Base-by-base conservation (phyloP, 2,113 vertebrate genomes). In the Recurvirostra avosetta region DNA sequence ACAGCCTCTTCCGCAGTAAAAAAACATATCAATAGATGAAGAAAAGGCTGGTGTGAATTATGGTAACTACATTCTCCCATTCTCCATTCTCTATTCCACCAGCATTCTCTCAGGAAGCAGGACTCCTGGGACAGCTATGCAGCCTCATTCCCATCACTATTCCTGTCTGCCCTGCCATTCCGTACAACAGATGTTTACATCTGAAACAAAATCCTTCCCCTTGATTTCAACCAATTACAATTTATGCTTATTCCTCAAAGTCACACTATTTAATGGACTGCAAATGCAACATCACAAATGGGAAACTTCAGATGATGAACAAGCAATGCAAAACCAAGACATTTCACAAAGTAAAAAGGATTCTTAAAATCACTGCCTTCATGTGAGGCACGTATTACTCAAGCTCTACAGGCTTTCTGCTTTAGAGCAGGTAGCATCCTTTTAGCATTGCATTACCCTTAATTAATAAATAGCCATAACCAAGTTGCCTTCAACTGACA, bases 351-450 rank as follows among this genome's bases (percentile, higher is more conserved):
- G 36, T 8, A 4, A 65, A 73, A 32, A 66, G 8, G 16, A 62
- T 75, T 90, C 25, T 45, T 58, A 41, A 40, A 78, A 85, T 32
- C 29, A 17, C 11, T 67, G 30, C 25, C 38, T 50, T 94, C 50
- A 40, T 3, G 15, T 0, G 0, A 70, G 14, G 25, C 34, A 58
- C 11, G 8, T 5, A 15, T 5, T 34, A 47, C 15, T 68, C 23
- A 58, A 66, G 25, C 25, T 74, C 34, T 40, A 47, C 9, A 72
- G 53, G 26, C 7, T 29, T 74, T 72, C 26, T 76, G 49, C 75
- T 93, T 52, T 43, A 52, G 20, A 47, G 6, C 23, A 91, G 34
- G 50, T 41, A 90, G 36, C 6, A 89, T 2, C 14, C n/a, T 27
- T 62, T 77, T 16, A 56, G 43, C 2, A 6, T 1, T 86, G n/a